Base-by-base conservation (phyloP, 2,888 invertebrate species). In the Rhabditoides inermis region DNA sequence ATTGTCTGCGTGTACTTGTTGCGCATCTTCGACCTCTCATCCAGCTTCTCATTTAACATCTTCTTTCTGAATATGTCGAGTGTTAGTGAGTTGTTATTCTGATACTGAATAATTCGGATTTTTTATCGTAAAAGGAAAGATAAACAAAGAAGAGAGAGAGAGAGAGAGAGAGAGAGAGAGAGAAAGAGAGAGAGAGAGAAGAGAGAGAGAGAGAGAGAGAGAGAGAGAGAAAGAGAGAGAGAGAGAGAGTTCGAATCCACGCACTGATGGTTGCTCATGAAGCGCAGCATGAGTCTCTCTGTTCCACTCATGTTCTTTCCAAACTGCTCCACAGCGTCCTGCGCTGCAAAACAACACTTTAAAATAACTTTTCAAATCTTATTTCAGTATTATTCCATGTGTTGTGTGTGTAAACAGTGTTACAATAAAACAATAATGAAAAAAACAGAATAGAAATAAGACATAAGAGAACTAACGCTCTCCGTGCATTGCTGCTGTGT, bases 251-350 rank as follows among this genome's bases (percentile, higher is more conserved):
- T 27, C 54, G 51, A 15, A 28, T 5, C n/a, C 3, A 55, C 61
- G 56, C 22, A 68, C 70, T 71, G 72, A 53, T 72, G 72, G 37
- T 60, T 58, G 55, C 68, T 65, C 72, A 72, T 72, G 42, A 72
- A 66, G 28, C 60, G 55, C 59, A 70, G 60, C 18, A 69, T 53
- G 4, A 72, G 47, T 44, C 65, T 66, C 39, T 68, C 67, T 5
- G 65, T 54, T 18, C 64, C 57, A 2, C 53, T 55, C 63, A 71
- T 62, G 5, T 51, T 48, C 39, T 63, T 55, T 25, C 53, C 49
- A 46, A 58, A 63, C 37, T 61, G 52, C 5, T 58, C 45, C 1
- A 56, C 52, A 6, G 60, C 55, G 35, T 61, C 63, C 12, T 58
- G 60, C 22, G 48, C 51, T 54, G 52, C 36, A 54, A 52, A 51